Base-by-base conservation (phyloP, 1,140 invertebrate genomes). In the Leptonema lineaticorne region DNA sequence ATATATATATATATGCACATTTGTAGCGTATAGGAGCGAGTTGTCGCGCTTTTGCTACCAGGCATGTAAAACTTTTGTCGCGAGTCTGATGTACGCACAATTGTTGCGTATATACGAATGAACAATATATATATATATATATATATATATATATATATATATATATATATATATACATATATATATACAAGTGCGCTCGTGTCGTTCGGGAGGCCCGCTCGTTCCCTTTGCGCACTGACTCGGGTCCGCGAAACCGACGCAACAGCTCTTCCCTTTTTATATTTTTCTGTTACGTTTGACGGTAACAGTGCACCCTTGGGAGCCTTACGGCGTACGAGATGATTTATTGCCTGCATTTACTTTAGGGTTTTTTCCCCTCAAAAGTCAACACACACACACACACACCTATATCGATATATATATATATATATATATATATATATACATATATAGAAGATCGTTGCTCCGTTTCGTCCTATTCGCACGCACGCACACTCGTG, bases 301-400 rank as follows among this genome's bases (percentile, higher is more conserved):
- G 65, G 68, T 58, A 69, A 46, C 65, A 65, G 64, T 73, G 68
- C 71, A 73, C 71, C 71, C 71, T 73, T 68, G 70, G 71, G 71
- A 73, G 71, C 71, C 71, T 46, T 64, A 29, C 50, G 65, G 67
- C 56, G 29, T 27, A 45, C 27, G 48, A 27, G 9, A 68, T 72
- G 68, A 72, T 72, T 72, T 72, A 72, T 64, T 24, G 62, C 68
- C 56, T 69, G 65, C 64, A 72, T 59, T 59, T 53, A 53, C 50
- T 53, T 53, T 53, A 26, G 50, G 24, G 16, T n/a, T n/a, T n/a
- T n/a, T n/a, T n/a, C n/a, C n/a, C 46, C 46, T 22, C 16, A n/a
- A 53, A 14, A 26, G 37, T 41, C 37, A 11, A 26, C 20, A 41
- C 60, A 5, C 50, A 24, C 24, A 6, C 20, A 29, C 53, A 41